These are phyloP conservation scores for Ctenodactylus gundi DNA, from an alignment of 2,113 vertebrate species.

Conservation along the genomic window DNA sequence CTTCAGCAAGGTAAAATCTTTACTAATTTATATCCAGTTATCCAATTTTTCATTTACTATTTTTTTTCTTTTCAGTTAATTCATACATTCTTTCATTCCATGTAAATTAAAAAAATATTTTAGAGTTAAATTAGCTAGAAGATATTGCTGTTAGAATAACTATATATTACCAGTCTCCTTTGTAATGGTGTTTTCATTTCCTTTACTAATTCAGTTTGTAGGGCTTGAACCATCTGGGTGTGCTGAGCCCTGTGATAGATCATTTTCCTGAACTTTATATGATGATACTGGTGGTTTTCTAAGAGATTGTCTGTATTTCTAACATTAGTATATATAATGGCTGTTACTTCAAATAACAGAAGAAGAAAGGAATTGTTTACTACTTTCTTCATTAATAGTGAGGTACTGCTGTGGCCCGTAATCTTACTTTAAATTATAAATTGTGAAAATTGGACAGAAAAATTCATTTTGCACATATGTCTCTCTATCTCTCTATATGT, in stretches of 20 bases:
- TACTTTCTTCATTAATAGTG: not conserved
- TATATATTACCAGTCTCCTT: not conserved
- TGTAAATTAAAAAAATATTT: slow-evolving; percentile 25
- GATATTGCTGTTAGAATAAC: not conserved
- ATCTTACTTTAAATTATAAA: slow-evolving; percentile 28
- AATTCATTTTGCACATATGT: too few species aligned
- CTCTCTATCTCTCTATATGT: too few species aligned
- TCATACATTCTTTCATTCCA: not conserved
- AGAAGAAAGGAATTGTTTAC: not conserved
- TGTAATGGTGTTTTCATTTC: slow-evolving; percentile 15
- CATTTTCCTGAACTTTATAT: not conserved
- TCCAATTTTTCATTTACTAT: not conserved
- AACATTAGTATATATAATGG: not conserved
- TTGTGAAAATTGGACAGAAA: not conserved
- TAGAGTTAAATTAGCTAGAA: slow-evolving; percentile 36
- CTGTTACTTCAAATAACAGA: slow-evolving; percentile 12
- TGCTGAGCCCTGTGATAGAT: not conserved
- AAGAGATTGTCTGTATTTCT: not conserved
- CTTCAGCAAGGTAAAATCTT: not conserved
- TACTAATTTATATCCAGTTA: slow-evolving; percentile 32
- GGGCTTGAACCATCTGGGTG: not conserved
- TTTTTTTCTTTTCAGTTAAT: slow-evolving; percentile 4
- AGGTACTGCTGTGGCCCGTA: not conserved
- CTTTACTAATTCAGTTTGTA: not conserved
- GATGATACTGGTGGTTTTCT: not conserved